Percentiles rank a stretch among this genome's conserved stretches.
Conservation (phyloP, 2,113 vertebrate species). For the Bufo gargarizans region DNA sequence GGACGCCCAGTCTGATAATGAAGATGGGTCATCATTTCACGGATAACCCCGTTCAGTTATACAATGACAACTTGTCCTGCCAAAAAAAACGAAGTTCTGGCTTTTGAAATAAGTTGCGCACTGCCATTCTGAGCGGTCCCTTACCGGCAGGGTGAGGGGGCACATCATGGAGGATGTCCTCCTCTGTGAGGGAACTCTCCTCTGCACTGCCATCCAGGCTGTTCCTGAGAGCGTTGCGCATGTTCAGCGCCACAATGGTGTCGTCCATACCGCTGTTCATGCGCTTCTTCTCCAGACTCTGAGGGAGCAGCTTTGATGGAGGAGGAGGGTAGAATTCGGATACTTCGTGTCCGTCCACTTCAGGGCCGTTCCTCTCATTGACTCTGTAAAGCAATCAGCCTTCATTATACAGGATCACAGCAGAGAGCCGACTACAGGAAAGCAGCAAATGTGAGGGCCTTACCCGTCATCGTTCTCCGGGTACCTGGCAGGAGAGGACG, state of each 20-base stretch:
- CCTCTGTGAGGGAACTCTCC: conserved; percentile 85
- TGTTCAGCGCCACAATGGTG: conserved; percentile 86
- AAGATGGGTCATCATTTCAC: too few species aligned
- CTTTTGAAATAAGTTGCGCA: too few species aligned
- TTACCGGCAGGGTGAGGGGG: conserved; percentile 87
- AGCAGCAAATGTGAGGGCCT: background rate
- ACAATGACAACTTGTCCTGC: too few species aligned
- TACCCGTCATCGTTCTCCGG: conserved; percentile 89
- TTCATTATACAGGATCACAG: background rate
- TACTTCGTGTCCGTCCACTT: conserved; percentile 75
- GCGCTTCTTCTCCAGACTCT: conserved; percentile 73
- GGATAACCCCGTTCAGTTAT: too few species aligned
- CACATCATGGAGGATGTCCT: conserved; percentile 70
- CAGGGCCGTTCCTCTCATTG: conserved; percentile 73
- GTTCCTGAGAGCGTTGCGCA: conserved; percentile 73
- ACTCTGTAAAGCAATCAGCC: conserved; percentile 61
- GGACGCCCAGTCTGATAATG: too few species aligned
- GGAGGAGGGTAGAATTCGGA: conserved; percentile 87
- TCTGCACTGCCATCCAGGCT: conserved; percentile 88
- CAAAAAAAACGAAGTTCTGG: too few species aligned
- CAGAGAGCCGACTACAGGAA: background rate
- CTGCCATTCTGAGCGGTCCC: conserved; percentile 1
- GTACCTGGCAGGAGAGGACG: conserved; percentile 83
- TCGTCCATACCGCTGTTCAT: conserved; percentile 77
- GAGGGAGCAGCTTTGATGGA: conserved; percentile 86